phyloP scores from a whole-genome alignment of 2,888 invertebrate species.

The Parnassius mnemosyne region DNA sequence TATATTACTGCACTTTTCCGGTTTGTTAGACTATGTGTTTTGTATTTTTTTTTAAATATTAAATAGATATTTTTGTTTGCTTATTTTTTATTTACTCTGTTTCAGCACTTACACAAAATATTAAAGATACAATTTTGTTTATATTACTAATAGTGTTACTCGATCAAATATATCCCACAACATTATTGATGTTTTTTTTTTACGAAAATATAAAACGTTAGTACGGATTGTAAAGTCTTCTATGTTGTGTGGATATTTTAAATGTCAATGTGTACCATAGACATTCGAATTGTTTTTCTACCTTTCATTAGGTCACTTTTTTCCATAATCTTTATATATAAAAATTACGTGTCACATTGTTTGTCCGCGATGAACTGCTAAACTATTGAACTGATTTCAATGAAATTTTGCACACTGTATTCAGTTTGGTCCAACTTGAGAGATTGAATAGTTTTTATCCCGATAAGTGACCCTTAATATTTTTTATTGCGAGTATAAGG shows the following conservation, averaged over 20 bases:
- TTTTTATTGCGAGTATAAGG: too few species aligned
- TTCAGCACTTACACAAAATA: conserved; percentile 22
- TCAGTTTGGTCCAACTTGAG: too few species aligned
- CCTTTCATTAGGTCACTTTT: too few species aligned
- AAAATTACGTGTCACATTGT: too few species aligned
- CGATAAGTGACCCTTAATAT: too few species aligned
- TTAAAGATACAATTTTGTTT: conserved; percentile 5
- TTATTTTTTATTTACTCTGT: conserved; percentile 15
- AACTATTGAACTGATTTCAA: too few species aligned
- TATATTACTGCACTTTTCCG: conserved; percentile 17
- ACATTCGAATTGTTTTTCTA: conserved; percentile 1
- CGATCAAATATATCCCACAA: conserved; percentile 9
- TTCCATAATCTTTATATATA: too few species aligned
- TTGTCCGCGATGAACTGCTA: too few species aligned
- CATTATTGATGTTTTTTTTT: conserved; percentile 5
- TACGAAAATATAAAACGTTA: not conserved
- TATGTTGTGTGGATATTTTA: conserved; percentile 19
- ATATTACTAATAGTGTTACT: conserved; percentile 2
- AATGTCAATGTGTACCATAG: conserved; percentile 8
- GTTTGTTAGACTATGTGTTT: conserved; percentile 10
- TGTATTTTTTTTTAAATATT: conserved; percentile 14
- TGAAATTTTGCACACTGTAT: too few species aligned
- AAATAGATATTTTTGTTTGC: conserved; percentile 13
- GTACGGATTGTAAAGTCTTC: conserved; percentile 8
- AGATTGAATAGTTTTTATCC: too few species aligned